Evolutionary conservation across 2,797 vertebrate genomes (phyloP), one percentile per base, ranked within the genome.

Genomic region (Falco rusticolus): DNA sequence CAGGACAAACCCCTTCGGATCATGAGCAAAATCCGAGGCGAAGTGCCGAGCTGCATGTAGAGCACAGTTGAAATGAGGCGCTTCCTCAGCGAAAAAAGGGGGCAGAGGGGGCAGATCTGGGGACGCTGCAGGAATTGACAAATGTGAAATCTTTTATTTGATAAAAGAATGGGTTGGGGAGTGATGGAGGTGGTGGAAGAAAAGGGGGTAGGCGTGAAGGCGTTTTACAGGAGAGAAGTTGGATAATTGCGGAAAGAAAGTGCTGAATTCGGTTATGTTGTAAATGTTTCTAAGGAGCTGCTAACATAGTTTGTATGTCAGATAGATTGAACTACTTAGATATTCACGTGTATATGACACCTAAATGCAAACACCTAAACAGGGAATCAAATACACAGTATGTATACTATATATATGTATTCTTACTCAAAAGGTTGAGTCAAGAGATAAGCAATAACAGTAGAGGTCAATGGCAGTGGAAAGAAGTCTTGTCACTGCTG

Each of bases 401-500:
- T 53, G 33, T 21, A 24, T 28, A 21, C 31, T 48, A 16, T 20
- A n/a, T 81, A 17, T 53, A 15, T 63, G 43, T 84, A 45, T 81
- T 89, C 69, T 88, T 24, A 31, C 71, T 66, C 90, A 83, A 68
- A 93, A 97, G 89, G 94, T 96, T 94, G 69, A 33, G 43, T 24
- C 84, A 48, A 91, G 87, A 93, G 94, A 82, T 84, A 80, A 94
- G 93, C 89, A 92, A 57, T 70, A 83, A 78, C 95, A 71, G 56
- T 74, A 56, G 94, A 97, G 98, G 97, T 97, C 97, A 97, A 83
- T 37, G 74, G 77, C 70, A 93, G 71, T 94, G 90, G 56, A 95
- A 89, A 89, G 84, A 92, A 97, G 75, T 93, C 93, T 84, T 93
- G 96, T 95, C 91, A 70, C 78, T 96, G 97, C 97, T 98, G 98